phyloP scores from a whole-genome alignment of 2,113 vertebrate genomes.

The Columba janthina region DNA sequence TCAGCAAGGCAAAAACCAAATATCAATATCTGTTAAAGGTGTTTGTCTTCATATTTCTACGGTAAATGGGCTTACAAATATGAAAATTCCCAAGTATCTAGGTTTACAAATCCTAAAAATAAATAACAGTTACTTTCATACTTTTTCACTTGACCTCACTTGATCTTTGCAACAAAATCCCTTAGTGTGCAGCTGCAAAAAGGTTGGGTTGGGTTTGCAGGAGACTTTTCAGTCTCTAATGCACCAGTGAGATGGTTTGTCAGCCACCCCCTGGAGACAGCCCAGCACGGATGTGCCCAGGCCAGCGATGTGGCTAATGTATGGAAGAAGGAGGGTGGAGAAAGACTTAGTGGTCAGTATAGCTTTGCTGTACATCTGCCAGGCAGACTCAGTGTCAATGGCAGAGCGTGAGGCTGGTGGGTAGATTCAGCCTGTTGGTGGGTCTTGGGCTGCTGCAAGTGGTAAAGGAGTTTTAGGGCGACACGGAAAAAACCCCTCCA shows the following conservation, averaged over 20 bases:
- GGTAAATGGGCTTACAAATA: neutral
- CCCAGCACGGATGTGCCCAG: neutral
- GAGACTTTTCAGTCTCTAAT: neutral
- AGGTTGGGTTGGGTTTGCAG: neutral
- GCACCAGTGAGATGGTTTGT: neutral
- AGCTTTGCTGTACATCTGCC: neutral
- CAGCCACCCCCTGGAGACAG: neutral
- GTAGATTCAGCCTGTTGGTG: fast-evolving
- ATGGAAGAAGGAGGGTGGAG: neutral
- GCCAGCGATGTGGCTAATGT: neutral
- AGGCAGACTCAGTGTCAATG: neutral
- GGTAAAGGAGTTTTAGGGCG: neutral
- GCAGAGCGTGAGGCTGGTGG: neutral
- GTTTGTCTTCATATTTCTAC: neutral
- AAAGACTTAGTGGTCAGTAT: neutral
- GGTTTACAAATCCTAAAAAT: neutral
- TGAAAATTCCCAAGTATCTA: neutral
- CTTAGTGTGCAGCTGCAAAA: neutral
- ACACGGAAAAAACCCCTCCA: neutral
- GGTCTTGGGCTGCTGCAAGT: neutral
- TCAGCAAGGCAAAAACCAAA: neutral
- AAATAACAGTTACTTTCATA: neutral
- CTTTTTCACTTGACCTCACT: neutral
- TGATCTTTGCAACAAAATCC: neutral
- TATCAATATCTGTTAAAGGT: neutral